Evolutionary conservation across 2,797 vertebrate species (phyloP).

Genomic region (Amblyopsis hoosieri): DNA sequence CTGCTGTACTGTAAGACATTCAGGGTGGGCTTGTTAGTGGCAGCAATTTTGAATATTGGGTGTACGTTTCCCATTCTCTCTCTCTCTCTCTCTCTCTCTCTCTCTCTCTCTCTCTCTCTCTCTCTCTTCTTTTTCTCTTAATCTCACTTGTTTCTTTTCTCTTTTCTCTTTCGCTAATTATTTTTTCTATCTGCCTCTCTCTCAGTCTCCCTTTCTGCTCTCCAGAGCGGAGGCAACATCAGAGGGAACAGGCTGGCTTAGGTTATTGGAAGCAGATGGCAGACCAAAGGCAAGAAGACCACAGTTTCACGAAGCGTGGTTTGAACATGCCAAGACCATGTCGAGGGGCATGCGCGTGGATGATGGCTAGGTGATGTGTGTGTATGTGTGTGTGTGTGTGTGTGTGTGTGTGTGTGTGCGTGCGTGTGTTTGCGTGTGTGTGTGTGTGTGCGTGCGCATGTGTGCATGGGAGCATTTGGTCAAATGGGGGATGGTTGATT

Average conservation of each 20-base stretch:
- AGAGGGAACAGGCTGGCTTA: conserved; percentile 75
- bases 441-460: background rate
- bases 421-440: conserved; percentile 20
- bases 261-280: conserved; percentile 79
- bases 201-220: conserved; percentile 56
- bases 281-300: conserved; percentile 77
- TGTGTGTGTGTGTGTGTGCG: conserved; percentile 9
- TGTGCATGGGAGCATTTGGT: conserved; percentile 29
- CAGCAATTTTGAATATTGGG: conserved; percentile 30
- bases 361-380: conserved; percentile 66
- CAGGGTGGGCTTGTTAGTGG: conserved; percentile 42
- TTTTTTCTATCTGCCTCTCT: conserved; percentile 47
- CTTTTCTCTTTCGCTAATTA: conserved; percentile 25
- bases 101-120: conserved; percentile 19
- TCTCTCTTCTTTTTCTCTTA: conserved; percentile 49
- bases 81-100: conserved; percentile 36
- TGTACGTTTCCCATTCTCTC: conserved; percentile 12
- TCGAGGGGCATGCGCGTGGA: conserved; percentile 70
- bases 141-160: conserved; percentile 1
- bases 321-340: conserved; percentile 76
- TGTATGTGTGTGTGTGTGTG: conserved; percentile 38
- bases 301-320: conserved; percentile 77
- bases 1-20: conserved; percentile 34
- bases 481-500: conserved; percentile 40
- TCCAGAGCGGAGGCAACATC: conserved; percentile 70